Base-by-base conservation (phyloP, 2,888 invertebrate genomes). In the Drosophila kanekoi region DNA sequence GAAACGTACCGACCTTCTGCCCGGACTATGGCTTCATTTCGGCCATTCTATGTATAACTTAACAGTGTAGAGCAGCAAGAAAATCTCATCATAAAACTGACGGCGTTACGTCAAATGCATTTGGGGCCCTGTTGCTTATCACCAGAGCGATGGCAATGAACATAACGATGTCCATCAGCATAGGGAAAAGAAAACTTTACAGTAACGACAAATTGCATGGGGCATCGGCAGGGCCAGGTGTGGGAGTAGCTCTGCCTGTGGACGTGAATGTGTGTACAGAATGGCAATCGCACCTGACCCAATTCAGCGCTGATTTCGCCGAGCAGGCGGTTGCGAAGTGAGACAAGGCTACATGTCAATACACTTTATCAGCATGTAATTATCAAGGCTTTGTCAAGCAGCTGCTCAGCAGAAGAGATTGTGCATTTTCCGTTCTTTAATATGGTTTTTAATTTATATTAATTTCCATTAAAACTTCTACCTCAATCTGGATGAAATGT, bases 11-110 rank as follows among this genome's bases (percentile, higher is more conserved):
- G 51, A 37, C 67, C 38, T 23, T 16, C 13, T 37, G 62, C 40
- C 45, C 18, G 62, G 70, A 23, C 78, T 86, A 88, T 83, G 65
- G 83, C 82, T 88, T 83, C 48, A 83, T 88, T 86, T 78, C 56
- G 70, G 61, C 11, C 60, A 38, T 58, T 56, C 66, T 60, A 64
- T 72, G 84, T 72, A 82, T 86, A 81, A 77, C 71, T 80, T 68
- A 77, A 76, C 66, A 61, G 48, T 23, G 52, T 18, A 13, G 33
- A 14, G 40, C 45, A 44, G 41, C 52, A 60, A 59, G 57, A 23
- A 61, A 74, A 74, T 75, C 64, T 79, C 58, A 79, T 76, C 75
- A 78, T 74, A 63, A 68, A 60, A 51, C 49, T 16, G 35, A 69
- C 51, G 49, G 45, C 49, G 28, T 47, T 51, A 28, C 58, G 35